phyloP scores from a whole-genome alignment of 2,113 vertebrate species.

The Hippocampus guttulatus region DNA sequence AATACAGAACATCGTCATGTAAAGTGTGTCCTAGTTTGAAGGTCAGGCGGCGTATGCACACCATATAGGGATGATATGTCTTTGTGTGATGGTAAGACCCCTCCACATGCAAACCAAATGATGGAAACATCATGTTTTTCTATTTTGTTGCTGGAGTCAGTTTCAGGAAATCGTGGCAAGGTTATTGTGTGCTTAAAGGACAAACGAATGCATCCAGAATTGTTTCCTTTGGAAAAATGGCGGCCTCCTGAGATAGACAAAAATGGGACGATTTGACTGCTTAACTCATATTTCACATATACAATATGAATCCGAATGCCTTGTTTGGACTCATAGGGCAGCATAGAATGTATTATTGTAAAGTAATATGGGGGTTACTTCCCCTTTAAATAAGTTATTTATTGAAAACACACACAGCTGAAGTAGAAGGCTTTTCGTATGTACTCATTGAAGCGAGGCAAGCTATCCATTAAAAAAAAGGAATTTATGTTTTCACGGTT shows the following conservation, averaged over 20 bases:
- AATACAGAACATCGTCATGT: conserved; percentile 20
- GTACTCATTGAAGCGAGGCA: background rate
- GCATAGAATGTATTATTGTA: no score
- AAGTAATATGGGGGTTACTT: no score
- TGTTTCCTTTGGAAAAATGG: no score
- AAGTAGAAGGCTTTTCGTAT: background rate
- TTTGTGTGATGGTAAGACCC: conserved; percentile 21
- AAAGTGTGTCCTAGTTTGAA: conserved; percentile 38
- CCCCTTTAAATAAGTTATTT: background rate
- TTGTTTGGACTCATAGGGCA: no score
- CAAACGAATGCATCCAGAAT: background rate
- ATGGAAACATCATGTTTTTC: conserved; percentile 45
- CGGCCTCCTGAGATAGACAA: no score
- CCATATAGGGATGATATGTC: background rate
- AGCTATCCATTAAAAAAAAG: background rate
- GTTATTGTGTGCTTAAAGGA: conserved; percentile 22
- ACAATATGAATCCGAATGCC: no score
- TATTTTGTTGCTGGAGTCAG: conserved; percentile 30
- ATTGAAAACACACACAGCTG: background rate
- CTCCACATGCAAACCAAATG: conserved; percentile 25
- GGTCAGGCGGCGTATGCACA: conserved; percentile 16
- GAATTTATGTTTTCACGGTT: background rate
- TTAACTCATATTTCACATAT: no score
- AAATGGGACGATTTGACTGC: no score
- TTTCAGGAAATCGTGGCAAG: conserved; percentile 26